Conservation (phyloP, 2,797 vertebrate species). For the Karalla daura region DNA sequence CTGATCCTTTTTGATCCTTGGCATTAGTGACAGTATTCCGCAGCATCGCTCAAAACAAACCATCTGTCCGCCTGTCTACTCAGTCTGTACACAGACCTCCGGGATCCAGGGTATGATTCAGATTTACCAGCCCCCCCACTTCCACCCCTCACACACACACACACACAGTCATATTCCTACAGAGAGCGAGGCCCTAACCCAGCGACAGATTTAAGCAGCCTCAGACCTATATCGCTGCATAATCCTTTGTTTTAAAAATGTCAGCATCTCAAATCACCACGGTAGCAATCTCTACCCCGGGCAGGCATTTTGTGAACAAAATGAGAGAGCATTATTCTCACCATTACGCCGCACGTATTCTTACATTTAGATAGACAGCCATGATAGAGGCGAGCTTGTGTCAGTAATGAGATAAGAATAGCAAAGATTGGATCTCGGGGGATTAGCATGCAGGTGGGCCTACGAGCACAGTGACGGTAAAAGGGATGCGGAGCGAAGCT, state of each 20-base stretch:
- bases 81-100: slow-evolving; percentile 20
- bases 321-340: slow-evolving; percentile 38
- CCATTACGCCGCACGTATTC: slow-evolving; percentile 33
- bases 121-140: slow-evolving; percentile 11
- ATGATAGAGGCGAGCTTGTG: slow-evolving; percentile 25
- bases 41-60: slow-evolving; percentile 57
- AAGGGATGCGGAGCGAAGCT: slow-evolving; percentile 5
- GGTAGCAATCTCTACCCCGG: slow-evolving; percentile 37
- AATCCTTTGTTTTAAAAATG: slow-evolving; percentile 67
- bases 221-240: slow-evolving; percentile 55
- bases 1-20: slow-evolving; percentile 73
- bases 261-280: slow-evolving; percentile 43
- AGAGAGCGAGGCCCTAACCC: no score
- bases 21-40: slow-evolving; percentile 67
- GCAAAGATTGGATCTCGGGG: slow-evolving; percentile 13
- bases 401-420: slow-evolving; percentile 29
- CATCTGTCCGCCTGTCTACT: slow-evolving; percentile 78
- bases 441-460: slow-evolving; percentile 30
- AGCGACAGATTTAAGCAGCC: slow-evolving; percentile 48
- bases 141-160: background rate
- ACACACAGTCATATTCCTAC: slow-evolving; percentile 9
- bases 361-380: slow-evolving; percentile 43
- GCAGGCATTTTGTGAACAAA: slow-evolving; percentile 32
- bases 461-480: background rate
- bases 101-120: slow-evolving; percentile 46